Base-by-base conservation (phyloP, 2,888 invertebrate species). In the Drosophila parthenogenetica region DNA sequence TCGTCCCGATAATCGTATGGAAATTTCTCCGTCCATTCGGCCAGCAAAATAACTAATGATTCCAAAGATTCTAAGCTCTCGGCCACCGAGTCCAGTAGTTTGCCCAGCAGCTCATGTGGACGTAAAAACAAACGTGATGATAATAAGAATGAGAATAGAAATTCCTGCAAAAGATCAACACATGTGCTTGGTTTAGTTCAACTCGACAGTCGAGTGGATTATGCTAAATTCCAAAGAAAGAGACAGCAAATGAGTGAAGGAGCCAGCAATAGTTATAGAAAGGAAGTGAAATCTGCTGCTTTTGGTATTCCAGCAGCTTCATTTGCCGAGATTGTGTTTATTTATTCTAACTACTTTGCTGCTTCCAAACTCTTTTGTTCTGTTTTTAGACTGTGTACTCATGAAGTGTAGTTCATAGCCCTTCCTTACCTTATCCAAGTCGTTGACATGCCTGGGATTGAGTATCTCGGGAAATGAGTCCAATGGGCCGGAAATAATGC, bases 1-100 rank as follows among this genome's bases (percentile, higher is more conserved):
- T 92, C 92, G 86, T 92, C 92, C 72, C 92, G 92, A 84, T 91
- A 92, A 90, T 92, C 92, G 74, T 92, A 92, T 61, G 92, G 92
- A 84, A 92, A 92, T 80, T 89, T 92, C 77, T 90, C 89, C 71
- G 92, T 92, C 92, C 92, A 92, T 77, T 91, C 90, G 75, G 91
- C 88, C 78, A 92, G 79, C 61, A 92, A 87, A 64, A 83, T 89
- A 73, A 92, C 92, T 77, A 92, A 89, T 73, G 90, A 90, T 69
- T 91, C 90, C 71, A 92, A 82, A 80, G 89, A 89, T 80, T 91
- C 90, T 69, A 83, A 86, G 90, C 76, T 92, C 76, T 92, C 91
- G 91, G 91, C 91, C 91, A 91, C 90, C 68, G 90, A 89, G 78
- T 91, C 87, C 81, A 92, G 80, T 64, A 92, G 89, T 89, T 90